Evolutionary conservation across 2,888 invertebrate species (phyloP), one percentile per base, ranked within the genome.

Genomic region (Osedax frankpressi): DNA sequence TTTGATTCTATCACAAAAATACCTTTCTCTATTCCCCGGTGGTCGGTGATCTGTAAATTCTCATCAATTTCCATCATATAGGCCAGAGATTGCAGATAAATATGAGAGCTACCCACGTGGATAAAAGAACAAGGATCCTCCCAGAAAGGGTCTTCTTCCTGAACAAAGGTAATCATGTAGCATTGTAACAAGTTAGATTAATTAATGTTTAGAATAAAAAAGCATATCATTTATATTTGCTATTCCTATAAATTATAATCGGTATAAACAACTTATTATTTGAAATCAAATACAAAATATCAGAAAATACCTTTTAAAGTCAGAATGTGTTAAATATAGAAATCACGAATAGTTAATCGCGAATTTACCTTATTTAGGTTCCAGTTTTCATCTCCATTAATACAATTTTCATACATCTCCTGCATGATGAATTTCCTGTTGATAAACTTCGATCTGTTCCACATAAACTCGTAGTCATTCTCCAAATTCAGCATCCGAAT

Each of bases 71-170:
- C 82, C 29, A 82, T 79, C 73, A 79, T 75, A 75, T 83, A 81
- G 14, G 80, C 80, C 69, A 84, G 76, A 0, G 83, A 81, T 78
- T 82, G 81, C 24, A 83, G 78, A 74, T 80, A 81, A 3, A 84
- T 79, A 65, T 80, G 79, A 1, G 79, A 80, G 44, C 80, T 79
- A 24, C 83, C 83, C 70, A 83, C 79, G 72, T 80, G 73, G 29
- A 80, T 76, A 62, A 79, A 80, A 1, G 78, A 74, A 30, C 79
- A 79, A 0, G 81, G 79, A 26, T 81, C 80, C 74, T 83, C 83
- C 81, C 81, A 82, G 77, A 83, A 83, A 30, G 83, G 83, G 78
- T 83, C 83, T 72, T 77, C 77, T 6, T 82, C 81, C 82, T 83
- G 75, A 3, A 75, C 75, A 14, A 19, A n/a, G n/a, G n/a, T n/a